phyloP scores from a whole-genome alignment of 2,113 vertebrate species.

The Hydropotes inermis region DNA sequence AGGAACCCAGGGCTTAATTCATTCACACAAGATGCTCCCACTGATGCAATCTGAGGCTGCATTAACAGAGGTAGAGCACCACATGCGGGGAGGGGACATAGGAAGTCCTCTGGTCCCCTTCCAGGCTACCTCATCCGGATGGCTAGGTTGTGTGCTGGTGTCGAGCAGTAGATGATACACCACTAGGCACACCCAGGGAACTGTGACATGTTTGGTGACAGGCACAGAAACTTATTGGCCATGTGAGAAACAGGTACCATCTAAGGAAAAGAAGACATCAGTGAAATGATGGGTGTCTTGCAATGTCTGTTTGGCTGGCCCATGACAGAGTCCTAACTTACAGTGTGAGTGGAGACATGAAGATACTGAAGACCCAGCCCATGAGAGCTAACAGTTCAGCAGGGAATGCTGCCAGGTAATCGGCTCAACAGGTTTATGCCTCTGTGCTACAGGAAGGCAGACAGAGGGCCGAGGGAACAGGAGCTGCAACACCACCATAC shows the following conservation, averaged over 20 bases:
- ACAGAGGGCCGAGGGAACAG: background rate
- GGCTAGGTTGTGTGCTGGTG: background rate
- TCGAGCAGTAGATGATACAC: fast-evolving
- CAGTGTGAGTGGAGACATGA: background rate
- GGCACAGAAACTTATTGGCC: background rate
- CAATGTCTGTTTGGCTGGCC: background rate
- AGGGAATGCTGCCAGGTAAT: background rate
- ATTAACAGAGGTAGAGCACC: background rate
- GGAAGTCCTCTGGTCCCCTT: background rate
- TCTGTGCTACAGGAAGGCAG: background rate
- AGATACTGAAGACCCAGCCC: background rate
- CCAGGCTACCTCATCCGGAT: background rate
- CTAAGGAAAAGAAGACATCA: background rate
- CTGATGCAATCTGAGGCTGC: background rate
- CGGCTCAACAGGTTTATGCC: fast-evolving
- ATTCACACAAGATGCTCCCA: background rate
- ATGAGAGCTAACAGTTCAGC: fast-evolving
- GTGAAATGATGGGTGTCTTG: background rate
- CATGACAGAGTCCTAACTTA: background rate
- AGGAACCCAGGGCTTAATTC: background rate
- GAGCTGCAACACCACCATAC: background rate
- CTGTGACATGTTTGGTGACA: background rate
- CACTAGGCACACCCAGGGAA: background rate
- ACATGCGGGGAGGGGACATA: background rate
- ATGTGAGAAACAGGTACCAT: background rate